Evolutionary conservation across 2,113 vertebrate species (phyloP), one percentile per base, ranked within the genome.

Genomic region (Hemibagrus wyckioides): DNA sequence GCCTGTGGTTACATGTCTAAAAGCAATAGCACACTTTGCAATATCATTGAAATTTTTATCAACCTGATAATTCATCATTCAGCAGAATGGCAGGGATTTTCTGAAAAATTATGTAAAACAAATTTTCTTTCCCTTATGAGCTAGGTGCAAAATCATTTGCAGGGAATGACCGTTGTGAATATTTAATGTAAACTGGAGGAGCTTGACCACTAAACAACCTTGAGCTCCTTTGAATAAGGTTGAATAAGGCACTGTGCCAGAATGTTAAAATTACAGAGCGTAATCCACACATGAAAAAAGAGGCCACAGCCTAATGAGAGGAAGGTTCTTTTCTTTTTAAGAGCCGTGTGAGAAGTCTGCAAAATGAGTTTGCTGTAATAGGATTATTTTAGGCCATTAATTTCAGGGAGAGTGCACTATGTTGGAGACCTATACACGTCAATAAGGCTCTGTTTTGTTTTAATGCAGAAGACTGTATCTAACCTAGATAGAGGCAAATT

Each of bases 341-440:
- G 50, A 69, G 15, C 25, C 6, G 25, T 28, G 50, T 85, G 83
- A 85, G 83, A 65, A 79, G 71, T 82, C 59, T 39, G 41, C 4
- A 79, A 83, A 89, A 65, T 41, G 54, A 59, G 84, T 83, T 83
- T 76, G 39, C 65, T 75, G 57, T 67, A 75, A 90, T 71, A 86
- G 76, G 52, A 87, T 86, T 80, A 57, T 84, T 86, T 82, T 67
- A 59, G 69, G 25, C 67, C 61, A 89, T 86, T 79, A 83, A 82
- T 61, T 63, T 61, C 33, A 85, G 41, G 48, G 4, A 28, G 44
- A 59, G 87, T 84, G 57, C 65, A 71, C 5, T 76, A 80, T 88
- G 56, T 80, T 69, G 67, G 30, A 56, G 25, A 75, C 83, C 17
- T 75, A 30, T 39, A 56, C 54, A 88, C 41, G 80, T 75, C 0